phyloP scores from a whole-genome alignment of 2,888 invertebrate genomes.

The Drosophila greeni region DNA sequence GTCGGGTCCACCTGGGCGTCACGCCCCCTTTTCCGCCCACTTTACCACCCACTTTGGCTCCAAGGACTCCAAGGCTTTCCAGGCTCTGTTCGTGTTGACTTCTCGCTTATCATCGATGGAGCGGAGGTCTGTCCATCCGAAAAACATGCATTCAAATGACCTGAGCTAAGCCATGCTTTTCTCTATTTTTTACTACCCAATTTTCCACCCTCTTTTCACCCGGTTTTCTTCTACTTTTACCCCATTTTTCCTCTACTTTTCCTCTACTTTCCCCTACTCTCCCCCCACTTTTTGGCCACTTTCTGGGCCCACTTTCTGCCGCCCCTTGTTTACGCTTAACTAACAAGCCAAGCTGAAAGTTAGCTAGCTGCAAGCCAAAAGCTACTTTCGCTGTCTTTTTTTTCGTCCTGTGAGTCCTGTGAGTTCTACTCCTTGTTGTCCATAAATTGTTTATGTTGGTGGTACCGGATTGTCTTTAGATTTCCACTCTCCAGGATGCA shows the following conservation, averaged over 20 bases:
- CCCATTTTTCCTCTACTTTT: background rate
- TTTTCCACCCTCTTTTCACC: constrained; percentile 16
- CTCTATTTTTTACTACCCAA: constrained; percentile 4
- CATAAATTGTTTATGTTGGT: constrained; percentile 67
- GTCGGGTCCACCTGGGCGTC: background rate
- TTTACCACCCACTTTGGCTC: background rate
- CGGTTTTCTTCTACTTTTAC: no score
- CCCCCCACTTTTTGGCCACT: background rate
- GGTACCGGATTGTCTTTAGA: constrained; percentile 19
- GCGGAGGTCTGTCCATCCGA: constrained; percentile 21
- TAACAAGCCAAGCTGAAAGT: constrained; percentile 68
- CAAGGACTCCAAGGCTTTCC: background rate
- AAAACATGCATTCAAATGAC: constrained; percentile 62
- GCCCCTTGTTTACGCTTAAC: constrained; percentile 65
- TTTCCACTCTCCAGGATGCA: constrained; percentile 23
- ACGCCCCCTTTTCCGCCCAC: background rate
- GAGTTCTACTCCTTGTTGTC: no score
- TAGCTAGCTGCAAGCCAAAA: constrained; percentile 59
- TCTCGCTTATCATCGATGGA: constrained; percentile 58
- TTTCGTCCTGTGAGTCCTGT: background rate
- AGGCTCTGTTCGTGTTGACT: constrained; percentile 38
- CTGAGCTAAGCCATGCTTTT: constrained; percentile 24
- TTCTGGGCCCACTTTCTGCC: constrained; percentile 15
- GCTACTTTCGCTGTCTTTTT: constrained; percentile 30
- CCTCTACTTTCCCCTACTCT: background rate